Evolutionary conservation across 2,888 invertebrate genomes (phyloP).

Genomic region (Drosophila putrida): DNA sequence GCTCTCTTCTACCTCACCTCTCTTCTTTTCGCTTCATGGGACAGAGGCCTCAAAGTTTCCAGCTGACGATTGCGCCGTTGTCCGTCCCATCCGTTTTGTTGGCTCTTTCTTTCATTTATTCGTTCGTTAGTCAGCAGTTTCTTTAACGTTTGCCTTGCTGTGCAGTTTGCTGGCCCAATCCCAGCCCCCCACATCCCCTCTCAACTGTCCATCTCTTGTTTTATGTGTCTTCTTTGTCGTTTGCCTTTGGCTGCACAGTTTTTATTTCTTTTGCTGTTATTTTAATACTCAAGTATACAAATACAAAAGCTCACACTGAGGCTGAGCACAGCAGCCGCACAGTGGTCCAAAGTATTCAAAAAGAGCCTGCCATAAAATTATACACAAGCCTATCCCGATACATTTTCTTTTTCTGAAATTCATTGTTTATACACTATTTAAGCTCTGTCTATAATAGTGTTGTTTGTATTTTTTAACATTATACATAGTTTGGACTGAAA

Average conservation of each 20-base stretch:
- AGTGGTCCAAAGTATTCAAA: conserved; percentile 18
- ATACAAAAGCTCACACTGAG: conserved; percentile 50
- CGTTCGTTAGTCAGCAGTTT: conserved; percentile 72
- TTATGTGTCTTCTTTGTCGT: conserved; percentile 44
- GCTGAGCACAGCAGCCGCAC: conserved; percentile 60
- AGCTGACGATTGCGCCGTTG: conserved; percentile 58
- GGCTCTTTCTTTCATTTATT: conserved; percentile 25
- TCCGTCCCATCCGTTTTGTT: conserved; percentile 27
- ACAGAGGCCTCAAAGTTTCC: conserved; percentile 60
- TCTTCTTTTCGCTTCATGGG: conserved; percentile 49
- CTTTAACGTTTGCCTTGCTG: conserved; percentile 52
- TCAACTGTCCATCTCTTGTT: conserved; percentile 25
- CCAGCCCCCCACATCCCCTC: not conserved
- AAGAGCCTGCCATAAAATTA: not conserved
- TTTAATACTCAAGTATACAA: conserved; percentile 69
- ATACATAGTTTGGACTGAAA: not conserved
- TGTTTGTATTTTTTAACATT: not conserved
- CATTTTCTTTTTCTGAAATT: too few species aligned
- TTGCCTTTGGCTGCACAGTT: conserved; percentile 57
- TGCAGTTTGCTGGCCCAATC: conserved; percentile 41
- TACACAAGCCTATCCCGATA: too few species aligned
- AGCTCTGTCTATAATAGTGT: not conserved
- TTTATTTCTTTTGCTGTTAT: conserved; percentile 76
- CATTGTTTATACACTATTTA: too few species aligned
- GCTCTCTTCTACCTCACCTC: conserved; percentile 3